Evolutionary conservation across 23 tunicate genomes (phyloP), one percentile per base, ranked within the genome.

Genomic region (Corella eumyota): DNA sequence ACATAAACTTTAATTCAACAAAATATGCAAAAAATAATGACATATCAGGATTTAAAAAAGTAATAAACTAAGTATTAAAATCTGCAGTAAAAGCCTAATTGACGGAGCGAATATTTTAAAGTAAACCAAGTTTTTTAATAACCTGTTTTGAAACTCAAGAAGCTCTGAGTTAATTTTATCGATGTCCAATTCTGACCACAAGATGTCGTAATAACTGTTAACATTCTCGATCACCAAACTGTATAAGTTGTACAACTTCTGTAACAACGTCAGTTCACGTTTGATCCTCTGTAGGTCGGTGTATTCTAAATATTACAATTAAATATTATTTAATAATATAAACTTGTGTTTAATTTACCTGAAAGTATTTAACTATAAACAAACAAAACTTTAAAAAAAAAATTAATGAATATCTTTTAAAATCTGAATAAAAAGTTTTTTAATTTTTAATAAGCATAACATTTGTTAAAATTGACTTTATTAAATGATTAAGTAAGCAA

Each of bases 151-250:
- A 36, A 83, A 83, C 58, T 83, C 93, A 21, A 83, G 77, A 6
- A 83, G 50, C 45, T 83, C 83, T 4, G 74, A 67, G 57, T 83
- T 83, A 32, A 83, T 83, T 61, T 83, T 75, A 30, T 83, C 93
- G 46, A 83, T 83, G 69, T 83, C 83, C 13, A 83, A 72, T 51
- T 75, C 93, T 25, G 93, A 57, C 93, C 93, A 83, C 66, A 75
- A 38, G 55, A 83, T 83, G 75, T 83, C 93, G 68, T 83, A 83
- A 55, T 83, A 83, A 59, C 93, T 74, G 66, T 65, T 68, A 40
- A 83, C 93, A 38, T 70, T 74, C 26, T 75, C 83, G 34, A 75
- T 67, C 32, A 83, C 93, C 58, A 55, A 69, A 70, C 69, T 83
- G 62, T 83, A 83, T 51, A 83, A 72, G 32, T 64, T 74, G 77